phyloP scores from a whole-genome alignment of 2,113 vertebrate species.

The Ranitomeya imitator region DNA sequence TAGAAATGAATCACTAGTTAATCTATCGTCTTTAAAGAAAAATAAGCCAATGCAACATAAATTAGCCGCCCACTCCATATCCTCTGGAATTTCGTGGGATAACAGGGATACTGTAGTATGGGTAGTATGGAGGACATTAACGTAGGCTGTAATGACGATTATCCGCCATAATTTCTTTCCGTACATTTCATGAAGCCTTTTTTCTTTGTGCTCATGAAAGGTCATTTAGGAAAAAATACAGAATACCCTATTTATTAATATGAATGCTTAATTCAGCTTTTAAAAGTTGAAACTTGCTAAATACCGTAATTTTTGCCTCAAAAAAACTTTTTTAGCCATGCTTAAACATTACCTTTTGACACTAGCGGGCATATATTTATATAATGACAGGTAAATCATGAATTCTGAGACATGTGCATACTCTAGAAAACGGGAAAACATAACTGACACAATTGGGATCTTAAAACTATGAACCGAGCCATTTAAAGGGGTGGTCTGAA shows the following conservation, averaged over 20 bases:
- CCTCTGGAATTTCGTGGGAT: constrained; percentile 17
- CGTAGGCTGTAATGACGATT: not conserved
- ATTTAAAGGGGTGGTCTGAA: no score
- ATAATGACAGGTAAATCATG: not conserved
- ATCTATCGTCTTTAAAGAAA: constrained; percentile 20
- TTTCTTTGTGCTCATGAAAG: constrained; percentile 3
- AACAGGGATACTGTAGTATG: constrained; percentile 3
- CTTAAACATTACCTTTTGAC: not conserved
- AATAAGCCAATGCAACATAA: not conserved
- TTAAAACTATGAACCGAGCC: no score
- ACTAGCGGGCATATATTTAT: not conserved
- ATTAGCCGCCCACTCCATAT: constrained; percentile 2
- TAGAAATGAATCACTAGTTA: constrained; percentile 14
- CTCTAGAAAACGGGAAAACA: no score
- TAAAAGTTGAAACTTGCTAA: not conserved
- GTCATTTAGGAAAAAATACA: not conserved
- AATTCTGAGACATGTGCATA: not conserved
- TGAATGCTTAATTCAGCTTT: not conserved
- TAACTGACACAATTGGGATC: no score
- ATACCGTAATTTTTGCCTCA: not conserved
- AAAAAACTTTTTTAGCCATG: not conserved
- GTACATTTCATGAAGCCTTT: not conserved
- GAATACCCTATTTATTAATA: not conserved
- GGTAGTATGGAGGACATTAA: not conserved
- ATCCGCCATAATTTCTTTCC: not conserved